Percentiles rank a stretch among this genome's conserved stretches.
phyloP scores from a whole-genome alignment of 2,888 invertebrate genomes.

The Synergus japonicus region DNA sequence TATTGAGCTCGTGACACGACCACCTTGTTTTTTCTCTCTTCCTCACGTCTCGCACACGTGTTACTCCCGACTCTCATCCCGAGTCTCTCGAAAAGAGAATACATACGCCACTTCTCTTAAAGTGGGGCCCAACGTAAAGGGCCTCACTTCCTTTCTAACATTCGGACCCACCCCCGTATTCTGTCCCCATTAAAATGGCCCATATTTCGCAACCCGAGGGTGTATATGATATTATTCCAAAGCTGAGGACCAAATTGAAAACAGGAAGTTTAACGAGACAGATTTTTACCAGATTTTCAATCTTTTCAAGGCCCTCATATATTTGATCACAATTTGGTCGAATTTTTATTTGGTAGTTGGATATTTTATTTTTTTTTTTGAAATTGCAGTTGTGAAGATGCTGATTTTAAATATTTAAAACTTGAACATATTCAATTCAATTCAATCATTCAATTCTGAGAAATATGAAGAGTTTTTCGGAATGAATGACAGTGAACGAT shows the following conservation, averaged over 20 bases:
- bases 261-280: not conserved
- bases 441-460: not conserved
- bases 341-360: no score
- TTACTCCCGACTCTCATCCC: slow-evolving; percentile 49
- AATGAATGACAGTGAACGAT: not conserved
- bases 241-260: not conserved
- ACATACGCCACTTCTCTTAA: slow-evolving; percentile 56
- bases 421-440: not conserved
- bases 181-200: slow-evolving; percentile 10
- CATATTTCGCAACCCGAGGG: not conserved
- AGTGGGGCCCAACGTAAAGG: slow-evolving; percentile 61
- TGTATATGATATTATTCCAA: not conserved
- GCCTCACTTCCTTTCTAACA: slow-evolving; percentile 60
- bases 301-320: no score
- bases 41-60: slow-evolving; percentile 51
- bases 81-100: slow-evolving; percentile 48
- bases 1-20: slow-evolving; percentile 69
- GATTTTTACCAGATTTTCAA: no score
- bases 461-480: not conserved
- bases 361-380: no score
- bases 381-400: no score
- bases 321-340: no score
- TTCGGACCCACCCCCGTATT: slow-evolving; percentile 44
- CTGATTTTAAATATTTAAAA: no score
- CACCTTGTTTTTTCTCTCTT: slow-evolving; percentile 69